phyloP scores from a whole-genome alignment of 2,113 vertebrate genomes.

The Gopherus evgoodei region DNA sequence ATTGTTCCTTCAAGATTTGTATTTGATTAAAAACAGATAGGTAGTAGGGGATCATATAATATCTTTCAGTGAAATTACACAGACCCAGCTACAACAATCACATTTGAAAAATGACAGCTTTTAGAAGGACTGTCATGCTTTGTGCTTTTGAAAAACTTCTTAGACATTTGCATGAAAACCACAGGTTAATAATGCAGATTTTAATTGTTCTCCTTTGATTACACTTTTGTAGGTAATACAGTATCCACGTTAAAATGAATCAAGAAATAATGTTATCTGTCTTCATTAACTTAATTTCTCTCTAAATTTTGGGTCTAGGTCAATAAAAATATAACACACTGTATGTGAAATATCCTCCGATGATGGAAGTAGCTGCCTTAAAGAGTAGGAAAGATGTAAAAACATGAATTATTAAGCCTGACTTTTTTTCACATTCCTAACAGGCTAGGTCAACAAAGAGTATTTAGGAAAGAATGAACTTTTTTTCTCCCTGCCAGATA shows the following conservation, averaged over 20 bases:
- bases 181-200: neutral
- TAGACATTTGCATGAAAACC: neutral
- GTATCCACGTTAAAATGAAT: neutral
- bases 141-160: neutral
- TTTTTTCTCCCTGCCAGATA: neutral
- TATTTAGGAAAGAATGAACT: neutral
- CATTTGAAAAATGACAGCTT: neutral
- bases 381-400: neutral
- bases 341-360: neutral
- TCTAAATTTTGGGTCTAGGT: neutral
- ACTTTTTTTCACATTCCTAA: neutral
- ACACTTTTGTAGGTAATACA: neutral
- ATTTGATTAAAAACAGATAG: conserved; percentile 28
- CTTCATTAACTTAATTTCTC: neutral
- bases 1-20: neutral
- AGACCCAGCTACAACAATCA: neutral
- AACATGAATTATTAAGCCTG: neutral
- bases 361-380: neutral
- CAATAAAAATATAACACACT: neutral
- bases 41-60: neutral
- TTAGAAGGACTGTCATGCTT: neutral
- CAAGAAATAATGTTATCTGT: neutral
- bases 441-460: neutral
- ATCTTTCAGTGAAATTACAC: neutral
- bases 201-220: neutral